Base-by-base conservation (phyloP, 2,888 invertebrate species). In the Cantharis rustica region DNA sequence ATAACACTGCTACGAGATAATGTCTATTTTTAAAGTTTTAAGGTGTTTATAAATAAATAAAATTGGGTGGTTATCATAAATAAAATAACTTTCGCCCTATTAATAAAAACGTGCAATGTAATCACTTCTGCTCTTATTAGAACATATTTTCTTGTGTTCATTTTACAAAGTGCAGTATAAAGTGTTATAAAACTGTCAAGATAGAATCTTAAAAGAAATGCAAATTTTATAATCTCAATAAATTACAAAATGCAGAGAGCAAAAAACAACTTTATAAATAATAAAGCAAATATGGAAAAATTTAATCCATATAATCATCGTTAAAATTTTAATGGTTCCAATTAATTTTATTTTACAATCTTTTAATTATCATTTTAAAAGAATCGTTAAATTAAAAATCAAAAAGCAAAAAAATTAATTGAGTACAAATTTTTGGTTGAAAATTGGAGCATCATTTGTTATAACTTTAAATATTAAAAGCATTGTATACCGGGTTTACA, bases 231-330 rank as follows among this genome's bases (percentile, higher is more conserved):
- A 66, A 66, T 15, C 64, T 66, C 23, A 66, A 66, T 66, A 66
- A 66, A 66, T 66, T 66, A 66, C 23, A 20, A 66, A 66, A 66
- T 11, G 20, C 16, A 47, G 47, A 47, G 47, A 47, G 47, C n/a
- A 47, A 47, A 47, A 47, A 47, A 47, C 47, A 47, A n/a, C 47
- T n/a, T 47, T 47, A n/a, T n/a, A 47, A 47, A 47, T 47, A 47
- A 47, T 47, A 47, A n/a, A 47, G 47, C 47, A 47, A n/a, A 47
- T 47, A 47, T 47, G 47, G 47, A 47, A 47, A 47, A 47, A 47
- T 47, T n/a, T n/a, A 47, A 47, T 47, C 71, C n/a, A 23, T 71
- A 23, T 66, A 71, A 71, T 71, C 63, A 63, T 47, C 47, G 47
- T 47, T 47, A 47, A 47, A n/a, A 47, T 47, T 47, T 47, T 47